Base-by-base conservation (phyloP, 2,797 vertebrate species). In the Brachyrhaphis roseni region DNA sequence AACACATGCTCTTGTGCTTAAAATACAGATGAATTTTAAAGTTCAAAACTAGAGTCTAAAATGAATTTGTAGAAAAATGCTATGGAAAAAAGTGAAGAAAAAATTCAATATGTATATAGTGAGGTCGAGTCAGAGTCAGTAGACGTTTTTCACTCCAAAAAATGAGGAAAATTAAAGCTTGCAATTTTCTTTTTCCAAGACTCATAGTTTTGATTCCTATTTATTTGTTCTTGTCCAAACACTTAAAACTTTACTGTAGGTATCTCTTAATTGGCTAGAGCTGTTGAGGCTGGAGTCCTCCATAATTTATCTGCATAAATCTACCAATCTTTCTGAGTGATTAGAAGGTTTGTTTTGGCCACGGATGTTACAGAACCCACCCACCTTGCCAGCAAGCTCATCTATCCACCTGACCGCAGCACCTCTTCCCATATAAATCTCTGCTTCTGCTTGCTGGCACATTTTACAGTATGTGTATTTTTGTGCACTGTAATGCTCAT, bases 341-440 rank as follows among this genome's bases (percentile, higher is more conserved):
- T 93, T 91, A 90, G 88, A 90, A 82, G 82, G 88, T 91, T 91
- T 90, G 84, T 90, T 77, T 91, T 92, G 91, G 88, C 88, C 78
- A 49, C 64, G 34, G 82, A 83, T 74, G 82, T 79, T 73, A 62
- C 82, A 82, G 80, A 82, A 88, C 82, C 91, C 90, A 90, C 90
- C 91, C 91, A 91, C 86, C 91, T 87, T 84, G 86, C 89, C 88
- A 90, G 81, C 82, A 47, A 84, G 79, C 89, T 88, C 92, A 93
- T 95, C 85, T 91, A 88, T 93, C 88, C 91, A 93, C 87, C 90
- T 91, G 92, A 93, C 92, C 94, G 85, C 92, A 92, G 89, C 89
- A 90, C 84, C 85, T 88, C 84, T 79, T 53, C 73, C 79, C 78
- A 75, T 80, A 95, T 94, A 93, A 95, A 95, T 94, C 93, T 86